phyloP scores from a whole-genome alignment of 2,113 vertebrate species.

The Fulmarus glacialis region DNA sequence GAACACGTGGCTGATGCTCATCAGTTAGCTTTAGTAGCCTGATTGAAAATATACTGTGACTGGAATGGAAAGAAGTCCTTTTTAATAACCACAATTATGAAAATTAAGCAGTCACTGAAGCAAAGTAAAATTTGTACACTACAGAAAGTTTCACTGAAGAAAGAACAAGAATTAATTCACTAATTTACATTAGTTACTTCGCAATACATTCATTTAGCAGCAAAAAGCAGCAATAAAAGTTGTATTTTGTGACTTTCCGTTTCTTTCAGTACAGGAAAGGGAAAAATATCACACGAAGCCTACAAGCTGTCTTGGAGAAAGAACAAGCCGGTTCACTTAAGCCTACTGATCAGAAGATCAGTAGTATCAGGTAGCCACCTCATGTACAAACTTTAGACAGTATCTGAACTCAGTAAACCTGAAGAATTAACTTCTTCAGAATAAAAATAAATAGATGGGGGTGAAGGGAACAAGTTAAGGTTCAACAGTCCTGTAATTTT shows the following conservation, averaged over 20 bases:
- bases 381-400: not conserved
- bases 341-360: not conserved
- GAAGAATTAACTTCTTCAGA: not conserved
- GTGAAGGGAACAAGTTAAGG: not conserved
- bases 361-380: not conserved
- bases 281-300: not conserved
- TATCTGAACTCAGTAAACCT: not conserved
- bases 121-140: not conserved
- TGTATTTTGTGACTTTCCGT: not conserved
- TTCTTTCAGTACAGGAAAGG: not conserved
- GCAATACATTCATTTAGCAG: not conserved
- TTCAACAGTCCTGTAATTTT: not conserved
- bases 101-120: not conserved
- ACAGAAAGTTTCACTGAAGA: not conserved
- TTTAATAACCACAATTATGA: not conserved
- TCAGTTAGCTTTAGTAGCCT: slow-evolving; percentile 81
- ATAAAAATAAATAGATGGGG: not conserved
- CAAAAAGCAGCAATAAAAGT: not conserved
- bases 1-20: slow-evolving; percentile 52
- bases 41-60: slow-evolving; percentile 90
- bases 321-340: not conserved
- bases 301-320: not conserved
- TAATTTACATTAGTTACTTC: not conserved
- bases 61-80: slow-evolving; percentile 51
- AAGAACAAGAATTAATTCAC: not conserved